Base-by-base conservation (phyloP, 1,140 invertebrate species). In the Hyphantria cunea region DNA sequence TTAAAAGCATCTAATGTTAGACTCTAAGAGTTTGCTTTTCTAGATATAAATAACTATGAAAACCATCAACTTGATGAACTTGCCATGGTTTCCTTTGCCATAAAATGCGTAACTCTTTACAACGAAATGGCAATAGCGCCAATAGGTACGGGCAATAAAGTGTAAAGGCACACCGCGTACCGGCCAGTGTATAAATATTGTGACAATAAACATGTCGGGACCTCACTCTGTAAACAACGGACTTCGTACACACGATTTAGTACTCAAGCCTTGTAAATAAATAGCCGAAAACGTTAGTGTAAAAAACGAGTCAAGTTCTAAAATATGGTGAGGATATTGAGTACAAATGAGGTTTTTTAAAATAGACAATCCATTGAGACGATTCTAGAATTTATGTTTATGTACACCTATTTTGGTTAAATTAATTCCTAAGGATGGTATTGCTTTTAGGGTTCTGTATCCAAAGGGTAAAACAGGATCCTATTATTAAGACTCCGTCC, bases 61-160 rank as follows among this genome's bases (percentile, higher is more conserved):
- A 44, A 44, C 41, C 3, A 12, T 44, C 2, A 12, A 12, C 12
- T 44, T 44, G n/a, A 44, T 13, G 12, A 39, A 39, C 7, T n/a
- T 39, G 6, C 10, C 1, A 54, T 5, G 15, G 32, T 25, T 9
- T 48, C 42, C 32, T 34, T 14, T 0, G 3, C 25, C 42, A 47
- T 32, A 44, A 33, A 33, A 34, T 13, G 12, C 7, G 11, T 39
- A 49, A 48, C 11, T 39, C 15, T 34, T 14, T 48, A 48, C 37
- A 48, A 7, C 15, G 32, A 17, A 56, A 56, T 48, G 10, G 32
- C 37, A 25, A 32, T 39, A 41, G 42, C 33, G 34, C 48, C 33
- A 48, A 49, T 58, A 58, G 31, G 12, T 56, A 42, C 5, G 10
- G 42, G 33, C 33, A 58, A 58, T 58, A 58, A 58, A 58, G 34